These are phyloP conservation scores for Trididemnum clinides DNA, from an alignment of 23 tunicate species.

Conservation along the genomic window DNA sequence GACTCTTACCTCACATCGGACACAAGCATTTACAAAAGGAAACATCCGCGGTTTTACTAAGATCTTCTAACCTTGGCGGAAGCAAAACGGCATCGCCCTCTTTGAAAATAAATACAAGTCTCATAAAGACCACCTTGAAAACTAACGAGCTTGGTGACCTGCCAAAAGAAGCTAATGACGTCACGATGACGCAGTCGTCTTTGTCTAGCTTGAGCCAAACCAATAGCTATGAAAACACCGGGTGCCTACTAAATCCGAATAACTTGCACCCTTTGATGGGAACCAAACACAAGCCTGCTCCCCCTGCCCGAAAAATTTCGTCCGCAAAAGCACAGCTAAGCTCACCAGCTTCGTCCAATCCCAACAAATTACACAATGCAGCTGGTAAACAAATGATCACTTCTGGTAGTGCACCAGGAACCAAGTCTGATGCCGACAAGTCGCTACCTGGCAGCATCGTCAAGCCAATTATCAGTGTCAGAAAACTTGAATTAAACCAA, in stretches of 20 bases:
- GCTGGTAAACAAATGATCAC: too few relatives aligned
- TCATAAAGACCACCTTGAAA: too few relatives aligned
- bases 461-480: background rate
- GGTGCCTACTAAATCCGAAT: background rate
- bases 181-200: background rate
- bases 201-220: background rate
- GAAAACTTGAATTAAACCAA: background rate
- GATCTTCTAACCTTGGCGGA: background rate
- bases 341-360: background rate
- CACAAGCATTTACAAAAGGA: constrained; percentile 16
- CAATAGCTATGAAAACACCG: background rate
- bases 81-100: too few relatives aligned
- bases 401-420: too few relatives aligned
- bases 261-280: background rate
- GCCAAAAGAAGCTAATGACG: too few relatives aligned
- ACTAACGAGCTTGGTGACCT: too few relatives aligned
- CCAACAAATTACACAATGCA: background rate
- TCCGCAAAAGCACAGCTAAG: background rate
- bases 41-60: background rate
- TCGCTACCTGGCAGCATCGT: background rate
- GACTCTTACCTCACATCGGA: constrained; percentile 26
- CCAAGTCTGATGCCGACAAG: background rate
- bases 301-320: background rate
- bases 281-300: background rate
- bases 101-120: too few relatives aligned